A percentile compares a stretch with the other conserved stretches of the same genome.
These are phyloP conservation scores for Eidolon helvum DNA, from an alignment of 2,113 vertebrate species.

Conservation along the genomic window DNA sequence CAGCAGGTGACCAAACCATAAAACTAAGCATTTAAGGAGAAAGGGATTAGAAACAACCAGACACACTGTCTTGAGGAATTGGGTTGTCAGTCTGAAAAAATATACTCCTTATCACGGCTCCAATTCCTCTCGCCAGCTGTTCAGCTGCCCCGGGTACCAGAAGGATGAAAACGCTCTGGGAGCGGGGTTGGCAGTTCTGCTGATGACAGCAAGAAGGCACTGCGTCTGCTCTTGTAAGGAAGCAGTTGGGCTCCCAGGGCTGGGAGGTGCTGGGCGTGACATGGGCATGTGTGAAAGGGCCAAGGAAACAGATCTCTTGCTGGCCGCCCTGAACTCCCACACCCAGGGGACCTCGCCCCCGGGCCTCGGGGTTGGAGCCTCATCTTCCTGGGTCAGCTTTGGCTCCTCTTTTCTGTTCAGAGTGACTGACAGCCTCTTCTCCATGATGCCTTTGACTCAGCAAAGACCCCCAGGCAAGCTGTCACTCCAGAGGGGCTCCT, in stretches of 20 bases:
- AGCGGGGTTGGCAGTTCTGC: slow-evolving; percentile 83
- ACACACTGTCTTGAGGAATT: slow-evolving; percentile 63
- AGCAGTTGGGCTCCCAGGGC: slow-evolving; percentile 42
- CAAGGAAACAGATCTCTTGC: slow-evolving; percentile 37
- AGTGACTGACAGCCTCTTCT: slow-evolving; percentile 39
- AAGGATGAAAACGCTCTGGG: slow-evolving; percentile 76
- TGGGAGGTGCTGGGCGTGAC: neutral
- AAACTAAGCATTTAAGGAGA: slow-evolving; percentile 52
- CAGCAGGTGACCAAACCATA: neutral
- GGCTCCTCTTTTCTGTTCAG: neutral
- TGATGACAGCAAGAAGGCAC: slow-evolving; percentile 76
- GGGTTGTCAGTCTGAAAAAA: slow-evolving; percentile 76
- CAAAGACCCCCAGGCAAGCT: slow-evolving; percentile 32
- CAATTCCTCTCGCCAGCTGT: slow-evolving; percentile 77
- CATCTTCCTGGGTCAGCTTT: slow-evolving; percentile 37
- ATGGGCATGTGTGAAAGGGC: neutral
- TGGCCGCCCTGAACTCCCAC: neutral
- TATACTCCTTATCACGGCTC: slow-evolving; percentile 58
- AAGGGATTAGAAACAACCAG: slow-evolving; percentile 62
- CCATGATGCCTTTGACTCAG: slow-evolving; percentile 3
- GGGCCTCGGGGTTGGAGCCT: slow-evolving; percentile 17
- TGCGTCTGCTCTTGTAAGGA: slow-evolving; percentile 74
- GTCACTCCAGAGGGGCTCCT: slow-evolving; percentile 38
- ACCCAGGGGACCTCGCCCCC: neutral
- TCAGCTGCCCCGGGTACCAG: slow-evolving; percentile 78